Evolutionary conservation across 1,140 invertebrate species (phyloP), one percentile per base, ranked within the genome.

Genomic region (Potamilus streckersoni): DNA sequence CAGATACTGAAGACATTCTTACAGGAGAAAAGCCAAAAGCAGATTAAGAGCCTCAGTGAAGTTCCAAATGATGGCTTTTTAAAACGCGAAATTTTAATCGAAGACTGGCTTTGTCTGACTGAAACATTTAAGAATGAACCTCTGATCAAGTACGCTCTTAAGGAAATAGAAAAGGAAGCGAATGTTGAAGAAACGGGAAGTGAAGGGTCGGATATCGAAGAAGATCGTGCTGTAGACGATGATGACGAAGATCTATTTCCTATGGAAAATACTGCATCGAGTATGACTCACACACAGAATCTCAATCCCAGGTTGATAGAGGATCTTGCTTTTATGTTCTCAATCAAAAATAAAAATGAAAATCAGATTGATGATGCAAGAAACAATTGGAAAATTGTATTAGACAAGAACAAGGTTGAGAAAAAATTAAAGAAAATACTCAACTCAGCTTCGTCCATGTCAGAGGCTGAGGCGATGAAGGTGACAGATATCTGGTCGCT

Each of bases 221-320:
- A 83, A 71, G 69, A 76, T 17, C 19, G 81, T 17, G 79, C 74
- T 17, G 64, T 79, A 14, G 78, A 80, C 16, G 72, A 81, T 2
- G 80, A 83, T 58, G 77, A 70, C 20, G 73, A 74, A 56, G 58
- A 79, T 31, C 31, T 75, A 4, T 68, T 65, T 65, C 60, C 70
- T 49, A n/a, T 23, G 56, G n/a, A 16, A 12, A 58, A 23, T 17
- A 67, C 20, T 15, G 38, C 2, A 49, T 87, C 11, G 8, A 23
- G 15, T 11, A 23, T 23, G 23, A 62, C 19, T n/a, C 6, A 23
- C 19, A 19, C 19, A 8, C 60, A 62, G 6, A 14, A 62, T 62
- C 23, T n/a, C 60, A 62, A 23, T 11, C 19, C 6, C 14, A 19
- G 60, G 23, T n/a, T 23, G 13, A n/a, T 11, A 62, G 60, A 62